Percentiles rank a stretch among this genome's conserved stretches.
Evolutionary conservation across 2,888 invertebrate genomes (phyloP).

Genomic region (Dichetophora obliterata): DNA sequence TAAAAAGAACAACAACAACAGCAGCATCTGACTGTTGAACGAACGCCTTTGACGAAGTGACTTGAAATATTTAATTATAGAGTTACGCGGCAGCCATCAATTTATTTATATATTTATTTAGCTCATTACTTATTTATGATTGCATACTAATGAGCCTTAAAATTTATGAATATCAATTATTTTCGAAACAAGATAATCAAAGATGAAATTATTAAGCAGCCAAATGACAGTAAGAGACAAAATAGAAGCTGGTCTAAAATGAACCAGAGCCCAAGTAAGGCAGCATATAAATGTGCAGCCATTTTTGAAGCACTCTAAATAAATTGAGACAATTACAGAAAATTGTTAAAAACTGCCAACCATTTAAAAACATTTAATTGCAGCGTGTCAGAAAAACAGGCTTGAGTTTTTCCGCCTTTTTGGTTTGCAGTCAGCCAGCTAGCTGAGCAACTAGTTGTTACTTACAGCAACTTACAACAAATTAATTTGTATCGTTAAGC

Average conservation of each 20-base stretch:
- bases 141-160: no score
- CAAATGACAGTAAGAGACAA: neutral
- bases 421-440: neutral
- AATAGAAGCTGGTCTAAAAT: neutral
- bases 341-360: constrained; percentile 21
- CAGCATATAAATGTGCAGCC: constrained; percentile 20
- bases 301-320: constrained; percentile 33
- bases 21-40: no score
- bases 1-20: neutral
- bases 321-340: constrained; percentile 29
- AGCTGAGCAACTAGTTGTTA: neutral
- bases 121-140: no score
- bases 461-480: constrained; percentile 11
- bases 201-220: no score
- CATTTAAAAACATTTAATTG: constrained; percentile 33
- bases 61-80: no score
- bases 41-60: no score
- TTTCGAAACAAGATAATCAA: no score
- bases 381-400: neutral
- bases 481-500: constrained; percentile 39
- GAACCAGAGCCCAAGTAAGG: neutral
- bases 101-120: no score
- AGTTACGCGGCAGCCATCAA: no score
- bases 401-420: constrained; percentile 1
- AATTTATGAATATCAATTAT: no score